These are phyloP conservation scores for Leuciscus idus DNA, from an alignment of 2,113 vertebrate species.

Conservation along the genomic window DNA sequence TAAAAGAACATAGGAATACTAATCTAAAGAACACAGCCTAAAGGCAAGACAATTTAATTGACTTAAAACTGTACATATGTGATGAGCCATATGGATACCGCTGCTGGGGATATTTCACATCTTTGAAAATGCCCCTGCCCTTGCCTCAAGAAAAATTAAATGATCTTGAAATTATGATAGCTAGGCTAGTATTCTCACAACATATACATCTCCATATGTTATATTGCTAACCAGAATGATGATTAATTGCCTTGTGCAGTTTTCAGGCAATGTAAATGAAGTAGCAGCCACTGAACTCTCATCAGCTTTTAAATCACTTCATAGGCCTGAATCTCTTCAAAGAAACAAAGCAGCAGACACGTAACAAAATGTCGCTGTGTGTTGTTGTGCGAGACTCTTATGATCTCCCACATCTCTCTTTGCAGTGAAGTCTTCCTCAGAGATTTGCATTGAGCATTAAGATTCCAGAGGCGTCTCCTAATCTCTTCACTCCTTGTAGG, in stretches of 20 bases:
- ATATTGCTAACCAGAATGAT: not conserved
- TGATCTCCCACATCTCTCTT: slow-evolving; percentile 63
- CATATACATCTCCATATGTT: not conserved
- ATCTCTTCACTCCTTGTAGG: slow-evolving; percentile 70
- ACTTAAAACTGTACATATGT: not conserved
- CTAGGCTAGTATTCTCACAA: not conserved
- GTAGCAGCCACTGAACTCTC: slow-evolving; percentile 2
- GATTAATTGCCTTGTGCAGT: slow-evolving; percentile 17
- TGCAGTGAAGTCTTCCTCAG: slow-evolving; percentile 50
- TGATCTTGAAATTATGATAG: not conserved
- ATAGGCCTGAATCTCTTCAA: slow-evolving; percentile 10
- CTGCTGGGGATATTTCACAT: no score
- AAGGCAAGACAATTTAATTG: not conserved
- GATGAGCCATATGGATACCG: not conserved
- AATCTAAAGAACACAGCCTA: slow-evolving; percentile 3
- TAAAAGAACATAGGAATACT: not conserved
- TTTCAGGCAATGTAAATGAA: not conserved
- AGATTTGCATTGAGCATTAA: slow-evolving; percentile 66
- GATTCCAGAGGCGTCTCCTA: slow-evolving; percentile 66
- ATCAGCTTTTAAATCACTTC: slow-evolving; percentile 31
- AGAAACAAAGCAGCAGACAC: slow-evolving; percentile 28
- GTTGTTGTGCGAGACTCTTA: slow-evolving; percentile 39
- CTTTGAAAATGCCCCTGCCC: not conserved
- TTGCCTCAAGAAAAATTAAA: not conserved
- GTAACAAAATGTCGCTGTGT: slow-evolving; percentile 44